Evolutionary conservation across 1,140 invertebrate genomes (phyloP), one percentile per base, ranked within the genome.

Genomic region (Papilio aristodemus): DNA sequence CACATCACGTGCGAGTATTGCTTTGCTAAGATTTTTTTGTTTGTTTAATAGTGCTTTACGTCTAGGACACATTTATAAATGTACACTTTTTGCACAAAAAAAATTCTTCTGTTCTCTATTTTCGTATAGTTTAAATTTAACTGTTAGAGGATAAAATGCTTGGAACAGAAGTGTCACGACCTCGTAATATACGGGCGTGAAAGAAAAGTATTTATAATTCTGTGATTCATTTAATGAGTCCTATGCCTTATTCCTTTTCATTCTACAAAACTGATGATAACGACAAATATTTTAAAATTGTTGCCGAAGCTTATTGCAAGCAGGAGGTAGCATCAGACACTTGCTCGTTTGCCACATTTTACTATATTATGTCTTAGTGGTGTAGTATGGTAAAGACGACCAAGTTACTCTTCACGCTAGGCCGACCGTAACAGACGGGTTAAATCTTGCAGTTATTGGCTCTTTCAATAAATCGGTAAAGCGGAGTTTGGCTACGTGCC

Each of bases 1-100:
- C 81, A 79, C 73, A 75, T 70, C 75, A 75, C 75, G 81, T 79
- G 76, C 76, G 83, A 84, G 84, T 88, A 80, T 88, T 88, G 76
- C 75, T 74, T 78, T 74, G 71, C 68, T 66, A 76, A 77, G 81
- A 82, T 80, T 82, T 60, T 78, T 69, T 67, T 73, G 77, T 83
- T 83, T 80, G 74, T 80, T 70, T 78, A n/a, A n/a, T n/a, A n/a
- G 76, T 76, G 25, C 54, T 74, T 75, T 69, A n/a, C 9, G 54
- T 58, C 22, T 58, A 58, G 27, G 25, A 58, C 19, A 54, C 9
- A 54, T 54, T 54, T 54, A 54, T 54, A 10, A 22, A 10, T 8
- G 4, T 19, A 39, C 38, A 13, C 13, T 13, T 8, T 0, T 37
- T 9, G n/a, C n/a, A n/a, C n/a, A n/a, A n/a, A n/a, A n/a, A n/a